Conservation (phyloP, 2,113 vertebrate genomes). For the Dolichallabes microphthalmus region DNA sequence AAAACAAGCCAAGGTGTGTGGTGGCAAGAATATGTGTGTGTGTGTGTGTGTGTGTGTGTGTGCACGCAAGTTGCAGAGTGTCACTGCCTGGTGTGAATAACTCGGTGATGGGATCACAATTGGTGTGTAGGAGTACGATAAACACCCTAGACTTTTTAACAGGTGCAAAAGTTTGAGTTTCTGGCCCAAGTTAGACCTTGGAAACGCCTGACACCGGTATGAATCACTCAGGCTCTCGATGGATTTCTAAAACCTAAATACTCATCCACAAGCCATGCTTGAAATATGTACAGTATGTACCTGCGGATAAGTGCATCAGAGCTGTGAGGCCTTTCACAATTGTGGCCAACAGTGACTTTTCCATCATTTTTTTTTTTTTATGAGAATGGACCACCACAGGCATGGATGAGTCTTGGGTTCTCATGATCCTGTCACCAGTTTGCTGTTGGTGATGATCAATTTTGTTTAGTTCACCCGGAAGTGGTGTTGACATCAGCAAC, state of each 20-base stretch:
- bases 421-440: too few relatives aligned
- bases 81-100: slow-evolving; percentile 81
- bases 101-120: slow-evolving; percentile 76
- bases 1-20: slow-evolving; percentile 40
- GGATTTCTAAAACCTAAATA: slow-evolving; percentile 56
- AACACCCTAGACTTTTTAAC: slow-evolving; percentile 66
- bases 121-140: slow-evolving; percentile 81
- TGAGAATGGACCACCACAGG: too few relatives aligned
- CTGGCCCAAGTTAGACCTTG: slow-evolving; percentile 67
- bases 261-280: slow-evolving; percentile 83
- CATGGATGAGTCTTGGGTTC: too few relatives aligned
- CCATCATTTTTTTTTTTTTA: too few relatives aligned
- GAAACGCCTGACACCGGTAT: slow-evolving; percentile 63
- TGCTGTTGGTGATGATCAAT: too few relatives aligned
- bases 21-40: slow-evolving; percentile 17
- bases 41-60: slow-evolving; percentile 10
- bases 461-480: too few relatives aligned
- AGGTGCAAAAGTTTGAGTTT: slow-evolving; percentile 88
- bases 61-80: slow-evolving; percentile 22
- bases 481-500: too few relatives aligned
- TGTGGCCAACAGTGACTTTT: too few relatives aligned
- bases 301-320: slow-evolving; percentile 54
- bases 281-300: slow-evolving; percentile 79
- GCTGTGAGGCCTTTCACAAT: too few relatives aligned
- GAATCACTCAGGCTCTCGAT: slow-evolving; percentile 76